Evolutionary conservation across 2,797 vertebrate species (phyloP).

Genomic region (Aplochiton taeniatus): DNA sequence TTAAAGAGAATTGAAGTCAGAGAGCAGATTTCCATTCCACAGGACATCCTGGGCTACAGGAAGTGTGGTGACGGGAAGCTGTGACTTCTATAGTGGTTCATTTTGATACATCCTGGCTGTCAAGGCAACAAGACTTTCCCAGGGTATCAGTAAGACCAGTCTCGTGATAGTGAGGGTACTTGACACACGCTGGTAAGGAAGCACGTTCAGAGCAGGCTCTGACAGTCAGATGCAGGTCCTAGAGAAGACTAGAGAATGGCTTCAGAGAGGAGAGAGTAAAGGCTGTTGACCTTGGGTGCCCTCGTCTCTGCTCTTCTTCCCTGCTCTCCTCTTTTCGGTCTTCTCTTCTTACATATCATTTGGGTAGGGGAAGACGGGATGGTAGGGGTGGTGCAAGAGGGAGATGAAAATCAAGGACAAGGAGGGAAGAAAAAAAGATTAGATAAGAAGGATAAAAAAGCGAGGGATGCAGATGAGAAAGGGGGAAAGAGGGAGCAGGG

Average conservation of each 20-base stretch:
- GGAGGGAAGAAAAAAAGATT: conserved; percentile 23
- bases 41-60: not conserved
- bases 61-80: not conserved
- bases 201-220: not conserved
- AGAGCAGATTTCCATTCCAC: not conserved
- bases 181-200: too few relatives aligned
- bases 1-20: too few relatives aligned
- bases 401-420: conserved; percentile 62
- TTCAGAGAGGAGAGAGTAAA: too few relatives aligned
- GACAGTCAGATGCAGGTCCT: not conserved
- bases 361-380: conserved; percentile 8
- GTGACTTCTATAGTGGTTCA: too few relatives aligned
- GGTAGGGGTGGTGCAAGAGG: conserved; percentile 35
- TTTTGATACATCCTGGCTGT: not conserved
- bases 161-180: too few relatives aligned
- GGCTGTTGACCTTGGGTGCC: too few relatives aligned
- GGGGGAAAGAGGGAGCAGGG: conserved; percentile 26
- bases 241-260: too few relatives aligned
- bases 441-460: too few relatives aligned
- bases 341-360: too few relatives aligned
- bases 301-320: too few relatives aligned
- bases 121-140: not conserved
- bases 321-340: too few relatives aligned
- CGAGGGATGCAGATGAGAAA: conserved; percentile 59
- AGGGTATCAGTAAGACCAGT: too few relatives aligned